These are phyloP conservation scores for Tretioscincus oriximinensis DNA, from an alignment of 2,113 vertebrate species.

Conservation along the genomic window DNA sequence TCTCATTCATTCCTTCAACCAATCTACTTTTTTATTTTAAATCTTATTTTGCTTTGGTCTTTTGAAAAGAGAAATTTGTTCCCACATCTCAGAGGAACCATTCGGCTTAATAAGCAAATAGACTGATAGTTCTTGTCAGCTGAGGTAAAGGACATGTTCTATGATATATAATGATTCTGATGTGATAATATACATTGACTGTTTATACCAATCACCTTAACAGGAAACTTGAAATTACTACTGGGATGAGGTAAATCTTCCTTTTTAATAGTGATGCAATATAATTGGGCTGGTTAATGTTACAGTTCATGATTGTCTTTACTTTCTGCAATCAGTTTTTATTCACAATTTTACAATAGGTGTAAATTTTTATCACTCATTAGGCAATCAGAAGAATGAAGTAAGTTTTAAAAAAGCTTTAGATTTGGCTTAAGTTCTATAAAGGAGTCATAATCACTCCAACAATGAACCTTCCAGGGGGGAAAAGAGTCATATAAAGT, in stretches of 20 bases:
- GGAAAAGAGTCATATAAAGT: conserved; percentile 11
- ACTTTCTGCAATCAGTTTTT: conserved; percentile 65
- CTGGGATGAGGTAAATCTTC: conserved; percentile 45
- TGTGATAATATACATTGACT: conserved; percentile 51
- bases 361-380: conserved; percentile 67
- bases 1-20: not conserved
- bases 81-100: not conserved
- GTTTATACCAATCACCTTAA: conserved; percentile 54
- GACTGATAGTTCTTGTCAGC: conserved; percentile 26
- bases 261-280: conserved; percentile 50
- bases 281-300: conserved; percentile 56
- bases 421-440: conserved; percentile 40
- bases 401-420: conserved; percentile 57
- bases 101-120: conserved; percentile 56
- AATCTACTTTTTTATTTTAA: conserved; percentile 11
- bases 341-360: conserved; percentile 69
- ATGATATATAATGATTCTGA: conserved; percentile 40
- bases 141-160: conserved; percentile 35
- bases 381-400: conserved; percentile 62
- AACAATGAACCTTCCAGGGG: not conserved
- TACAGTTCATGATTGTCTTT: conserved; percentile 61
- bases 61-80: conserved; percentile 21
- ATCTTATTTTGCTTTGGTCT: conserved; percentile 17
- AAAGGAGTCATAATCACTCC: not conserved
- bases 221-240: conserved; percentile 54